Evolutionary conservation across 2,113 vertebrate species (phyloP), one percentile per base, ranked within the genome.

Genomic region (Rhinolophus sinicus): DNA sequence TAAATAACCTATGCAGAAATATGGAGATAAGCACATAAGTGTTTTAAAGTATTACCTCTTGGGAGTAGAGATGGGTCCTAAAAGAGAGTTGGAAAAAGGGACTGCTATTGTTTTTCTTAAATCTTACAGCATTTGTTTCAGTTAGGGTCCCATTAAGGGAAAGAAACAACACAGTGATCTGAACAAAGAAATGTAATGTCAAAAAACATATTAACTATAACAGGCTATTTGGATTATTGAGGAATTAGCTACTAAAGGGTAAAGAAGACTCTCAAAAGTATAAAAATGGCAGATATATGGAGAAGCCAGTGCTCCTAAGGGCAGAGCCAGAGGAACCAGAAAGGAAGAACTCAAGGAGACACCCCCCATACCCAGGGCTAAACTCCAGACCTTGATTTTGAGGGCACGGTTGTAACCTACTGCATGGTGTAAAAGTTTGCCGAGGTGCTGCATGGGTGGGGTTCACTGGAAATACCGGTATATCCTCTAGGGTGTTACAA

Each of bases 61-160:
- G 21, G 19, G 18, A 89, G 15, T n/a, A n/a, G 16, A 16, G 2
- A 64, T 62, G 26, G 9, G 3, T 64, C 18, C 8, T 67, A 30
- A 50, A 50, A 50, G 47, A 69, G 15, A 60, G 40, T 14, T 81
- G 18, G 35, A 58, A 5, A 11, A 47, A 16, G 5, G 1, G 0
- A 84, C n/a, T 70, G 22, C 19, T 33, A 18, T 35, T 56, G 18
- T 47, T 88, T 95, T 38, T 30, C 52, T 90, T 83, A 65, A 60
- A 1, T 1, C 22, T 50, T 50, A 47, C 21, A 75, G 8, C 12
- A 67, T 13, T 72, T 76, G 22, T 81, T 75, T 28, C 14, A n/a
- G 24, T 72, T 64, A 85, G 24, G 18, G 2, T 67, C 22, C 22
- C 62, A 30, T 86, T 30, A 76, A 30, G 14, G 92, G 24, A 94